Conservation (phyloP, 2,113 vertebrate genomes). For the Phrynosoma platyrhinos region DNA sequence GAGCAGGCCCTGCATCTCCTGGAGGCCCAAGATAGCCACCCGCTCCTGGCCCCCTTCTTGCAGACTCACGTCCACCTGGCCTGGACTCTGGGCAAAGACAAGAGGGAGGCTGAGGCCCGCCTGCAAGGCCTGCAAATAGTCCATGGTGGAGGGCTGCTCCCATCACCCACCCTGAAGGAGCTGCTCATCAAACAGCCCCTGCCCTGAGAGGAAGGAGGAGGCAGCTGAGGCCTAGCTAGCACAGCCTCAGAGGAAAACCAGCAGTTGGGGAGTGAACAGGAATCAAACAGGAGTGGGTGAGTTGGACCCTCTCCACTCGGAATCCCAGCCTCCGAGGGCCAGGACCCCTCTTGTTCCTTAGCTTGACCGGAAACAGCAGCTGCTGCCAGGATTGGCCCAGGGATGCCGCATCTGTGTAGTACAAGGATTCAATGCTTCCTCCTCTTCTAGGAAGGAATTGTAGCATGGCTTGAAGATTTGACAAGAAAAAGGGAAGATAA, state of each 20-base stretch:
- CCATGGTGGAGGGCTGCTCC: slow-evolving; percentile 73
- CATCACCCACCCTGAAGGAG: slow-evolving; percentile 86
- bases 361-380: too few relatives aligned
- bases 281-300: too few relatives aligned
- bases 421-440: neutral
- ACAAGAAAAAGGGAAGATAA: too few relatives aligned
- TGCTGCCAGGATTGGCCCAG: neutral
- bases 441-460: neutral
- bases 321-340: too few relatives aligned
- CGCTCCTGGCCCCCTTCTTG: slow-evolving; percentile 86
- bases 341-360: too few relatives aligned
- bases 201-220: slow-evolving; percentile 59
- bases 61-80: slow-evolving; percentile 86
- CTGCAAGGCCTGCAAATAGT: slow-evolving; percentile 84
- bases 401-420: too few relatives aligned
- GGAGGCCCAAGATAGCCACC: slow-evolving; percentile 78
- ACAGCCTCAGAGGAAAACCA: too few relatives aligned
- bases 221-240: neutral
- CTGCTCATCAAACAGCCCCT: slow-evolving; percentile 87
- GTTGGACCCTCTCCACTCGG: too few relatives aligned
- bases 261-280: neutral
- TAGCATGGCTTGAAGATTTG: neutral
- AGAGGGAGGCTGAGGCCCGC: slow-evolving; percentile 85
- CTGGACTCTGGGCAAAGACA: slow-evolving; percentile 92
- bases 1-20: slow-evolving; percentile 84